Evolutionary conservation across 2,888 invertebrate species (phyloP).

Genomic region (Chelonus formosanus): DNA sequence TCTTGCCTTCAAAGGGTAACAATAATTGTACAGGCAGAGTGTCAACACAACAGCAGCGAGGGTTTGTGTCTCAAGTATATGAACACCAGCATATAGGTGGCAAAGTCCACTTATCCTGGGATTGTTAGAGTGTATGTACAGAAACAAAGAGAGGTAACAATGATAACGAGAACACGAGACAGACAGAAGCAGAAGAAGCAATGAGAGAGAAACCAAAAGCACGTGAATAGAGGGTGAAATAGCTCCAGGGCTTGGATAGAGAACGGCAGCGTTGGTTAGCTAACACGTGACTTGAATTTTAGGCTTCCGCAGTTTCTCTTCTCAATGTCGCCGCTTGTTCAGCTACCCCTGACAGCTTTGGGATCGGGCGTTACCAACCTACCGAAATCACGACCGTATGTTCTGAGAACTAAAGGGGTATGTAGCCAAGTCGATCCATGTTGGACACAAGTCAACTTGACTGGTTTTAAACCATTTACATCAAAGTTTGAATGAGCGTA

Average conservation of each 20-base stretch:
- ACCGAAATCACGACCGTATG: constrained; percentile 18
- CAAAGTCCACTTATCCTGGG: too few species aligned
- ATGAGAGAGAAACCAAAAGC: constrained; percentile 18
- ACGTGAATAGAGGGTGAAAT: constrained; percentile 44
- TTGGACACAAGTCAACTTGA: not conserved
- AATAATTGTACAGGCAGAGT: too few species aligned
- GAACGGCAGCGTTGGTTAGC: constrained; percentile 51
- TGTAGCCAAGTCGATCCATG: too few species aligned
- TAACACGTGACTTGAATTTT: constrained; percentile 57
- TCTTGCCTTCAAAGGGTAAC: too few species aligned
- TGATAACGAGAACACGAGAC: too few species aligned
- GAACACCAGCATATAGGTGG: too few species aligned
- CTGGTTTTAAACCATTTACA: not conserved
- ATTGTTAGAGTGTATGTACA: too few species aligned
- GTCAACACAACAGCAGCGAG: too few species aligned
- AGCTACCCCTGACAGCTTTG: constrained; percentile 31
- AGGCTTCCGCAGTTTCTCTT: constrained; percentile 40
- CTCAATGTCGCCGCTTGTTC: constrained; percentile 44
- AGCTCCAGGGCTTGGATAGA: constrained; percentile 48
- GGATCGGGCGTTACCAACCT: constrained; percentile 14
- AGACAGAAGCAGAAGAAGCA: not conserved
- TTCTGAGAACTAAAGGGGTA: not conserved
- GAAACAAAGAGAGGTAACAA: too few species aligned
- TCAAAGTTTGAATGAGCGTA: not conserved
- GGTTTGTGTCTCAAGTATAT: too few species aligned